phyloP scores from a whole-genome alignment of 2,797 vertebrate genomes.

The Hippopotamyrus pictus region DNA sequence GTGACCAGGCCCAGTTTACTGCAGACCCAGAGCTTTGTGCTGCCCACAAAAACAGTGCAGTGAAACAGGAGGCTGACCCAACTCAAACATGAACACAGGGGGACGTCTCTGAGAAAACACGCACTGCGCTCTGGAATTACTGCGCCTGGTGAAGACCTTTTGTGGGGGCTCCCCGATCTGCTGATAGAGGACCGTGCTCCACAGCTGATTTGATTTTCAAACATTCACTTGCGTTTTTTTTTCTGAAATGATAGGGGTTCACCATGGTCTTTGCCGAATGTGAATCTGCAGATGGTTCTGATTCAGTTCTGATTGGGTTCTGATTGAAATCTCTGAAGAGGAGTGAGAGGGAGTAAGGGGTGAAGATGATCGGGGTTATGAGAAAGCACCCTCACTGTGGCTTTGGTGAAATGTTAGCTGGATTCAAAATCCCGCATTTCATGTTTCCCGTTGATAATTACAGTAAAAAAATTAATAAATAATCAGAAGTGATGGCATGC shows the following conservation, averaged over 20 bases:
- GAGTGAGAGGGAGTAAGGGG: constrained; percentile 5
- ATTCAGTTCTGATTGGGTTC: constrained; percentile 31
- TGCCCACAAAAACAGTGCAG: constrained; percentile 25
- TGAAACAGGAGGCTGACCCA: constrained; percentile 32
- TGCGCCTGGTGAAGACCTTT: constrained; percentile 15
- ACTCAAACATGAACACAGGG: constrained; percentile 30
- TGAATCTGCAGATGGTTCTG: constrained; percentile 34
- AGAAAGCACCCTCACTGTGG: background rate
- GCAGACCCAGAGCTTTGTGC: background rate
- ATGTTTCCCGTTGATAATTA: constrained; percentile 6
- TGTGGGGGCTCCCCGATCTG: constrained; percentile 6
- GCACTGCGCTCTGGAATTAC: constrained; percentile 24
- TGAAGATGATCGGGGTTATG: background rate
- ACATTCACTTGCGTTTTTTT: constrained; percentile 27
- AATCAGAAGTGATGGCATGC: background rate
- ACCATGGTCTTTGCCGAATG: constrained; percentile 3
- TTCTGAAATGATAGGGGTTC: constrained; percentile 30
- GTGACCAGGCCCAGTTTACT: background rate
- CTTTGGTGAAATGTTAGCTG: background rate
- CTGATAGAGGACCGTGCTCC: constrained; percentile 12
- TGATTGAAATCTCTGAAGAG: constrained; percentile 31
- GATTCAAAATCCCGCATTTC: background rate
- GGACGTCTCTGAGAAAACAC: constrained; percentile 27
- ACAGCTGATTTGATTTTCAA: constrained; percentile 45
- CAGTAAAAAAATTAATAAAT: background rate